Base-by-base conservation (phyloP, 2,113 vertebrate species). In the Lasiurus borealis region DNA sequence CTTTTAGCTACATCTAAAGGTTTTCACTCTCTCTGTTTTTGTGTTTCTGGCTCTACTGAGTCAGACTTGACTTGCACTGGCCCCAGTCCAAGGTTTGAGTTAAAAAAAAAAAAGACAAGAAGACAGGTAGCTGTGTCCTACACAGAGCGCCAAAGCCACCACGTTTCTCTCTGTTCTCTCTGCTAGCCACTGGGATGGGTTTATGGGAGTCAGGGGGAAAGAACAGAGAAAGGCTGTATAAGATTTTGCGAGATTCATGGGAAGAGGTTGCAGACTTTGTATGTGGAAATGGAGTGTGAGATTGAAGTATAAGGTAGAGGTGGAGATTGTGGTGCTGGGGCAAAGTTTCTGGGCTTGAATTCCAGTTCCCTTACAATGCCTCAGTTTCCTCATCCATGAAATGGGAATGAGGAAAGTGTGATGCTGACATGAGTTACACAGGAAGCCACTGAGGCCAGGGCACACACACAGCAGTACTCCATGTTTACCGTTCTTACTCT, bases 21-120 rank as follows among this genome's bases (percentile, higher is more conserved):
- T 96, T 80, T 81, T 46, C 27, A 48, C 3, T 76, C 71, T 34
- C 8, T 82, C 85, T 91, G 40, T 68, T 87, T 80, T 85, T 90
- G 81, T 66, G 59, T 82, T 85, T 96, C 27, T 77, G 81, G 36
- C 31, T 80, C 21, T 87, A 27, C 34, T 89, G 88, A 66, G 44
- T 76, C 50, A 87, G 57, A 27, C 48, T 16, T 73, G 15, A 80
- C 68, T 93, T n/a, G 48, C 14, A 1, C 12, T 71, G 77, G 62
- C 29, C 44, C 40, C 23, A 52, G 66, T 85, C 40, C 36, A 90
- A 52, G 25, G 46, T 77, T n/a, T 76, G 59, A 92, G 54, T 88
- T 90, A 15, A 50, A 86, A 75, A 57, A 52, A 52, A 52, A 29
- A 77, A 90, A 69, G 5, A 4, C n/a, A 71, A 80, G 48, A 77